phyloP scores from a whole-genome alignment of 2,113 vertebrate genomes.

The Anseranas semipalmata region DNA sequence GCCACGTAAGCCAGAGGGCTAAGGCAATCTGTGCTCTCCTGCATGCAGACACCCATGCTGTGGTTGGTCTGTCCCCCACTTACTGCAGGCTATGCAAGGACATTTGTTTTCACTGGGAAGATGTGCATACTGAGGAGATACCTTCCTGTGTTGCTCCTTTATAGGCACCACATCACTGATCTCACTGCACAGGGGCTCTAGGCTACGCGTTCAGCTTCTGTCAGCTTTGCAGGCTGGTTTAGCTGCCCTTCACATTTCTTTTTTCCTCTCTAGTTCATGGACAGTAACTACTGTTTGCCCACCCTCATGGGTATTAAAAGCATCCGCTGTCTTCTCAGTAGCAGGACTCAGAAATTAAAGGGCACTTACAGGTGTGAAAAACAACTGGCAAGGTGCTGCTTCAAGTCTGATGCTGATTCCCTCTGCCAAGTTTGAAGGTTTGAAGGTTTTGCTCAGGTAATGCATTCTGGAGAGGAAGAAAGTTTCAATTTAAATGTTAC shows the following conservation, averaged over 20 bases:
- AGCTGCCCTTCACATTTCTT: neutral
- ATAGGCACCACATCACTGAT: neutral
- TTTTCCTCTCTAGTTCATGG: neutral
- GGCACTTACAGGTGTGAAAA: neutral
- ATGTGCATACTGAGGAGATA: neutral
- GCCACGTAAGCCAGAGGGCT: neutral
- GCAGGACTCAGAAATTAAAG: neutral
- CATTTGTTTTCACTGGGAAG: neutral
- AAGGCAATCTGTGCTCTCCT: neutral
- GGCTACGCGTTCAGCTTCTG: neutral
- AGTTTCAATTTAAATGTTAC: neutral
- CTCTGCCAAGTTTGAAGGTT: neutral
- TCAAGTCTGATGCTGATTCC: rapidly evolving
- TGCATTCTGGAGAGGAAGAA: neutral
- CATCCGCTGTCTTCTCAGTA: neutral
- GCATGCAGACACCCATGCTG: too few relatives aligned
- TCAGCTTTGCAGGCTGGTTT: neutral
- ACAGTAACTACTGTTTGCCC: neutral
- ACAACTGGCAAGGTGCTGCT: neutral
- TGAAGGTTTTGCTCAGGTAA: neutral
- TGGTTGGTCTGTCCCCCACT: rapidly evolving
- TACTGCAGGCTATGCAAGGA: rapidly evolving
- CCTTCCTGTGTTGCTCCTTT: neutral
- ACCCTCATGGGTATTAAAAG: neutral
- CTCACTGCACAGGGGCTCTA: neutral